Evolutionary conservation across 30 jellyfish, hydroid and myxozoan genomes (phyloP), one percentile per base, ranked within the genome.

Genomic region (Morbakka virulenta): DNA sequence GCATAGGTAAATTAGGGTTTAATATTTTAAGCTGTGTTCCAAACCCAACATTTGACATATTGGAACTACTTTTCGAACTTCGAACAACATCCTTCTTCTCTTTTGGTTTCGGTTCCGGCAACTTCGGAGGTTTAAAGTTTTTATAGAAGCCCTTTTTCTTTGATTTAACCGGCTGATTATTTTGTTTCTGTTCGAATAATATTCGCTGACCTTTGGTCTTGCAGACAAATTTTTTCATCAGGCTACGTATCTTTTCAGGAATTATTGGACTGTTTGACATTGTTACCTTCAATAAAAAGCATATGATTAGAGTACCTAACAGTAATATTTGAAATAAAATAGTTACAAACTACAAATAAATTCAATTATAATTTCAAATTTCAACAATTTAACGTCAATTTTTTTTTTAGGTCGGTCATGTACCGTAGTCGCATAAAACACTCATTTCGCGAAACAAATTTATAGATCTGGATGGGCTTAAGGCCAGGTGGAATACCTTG

Each of bases 261-360:
- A 91, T 80, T 12, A 91, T 80, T 1, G 95, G 95, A 32, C 96
- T 84, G 63, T 80, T 80, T n/a, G 98, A 91, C 96, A 85, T 91
- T 33, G 98, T 85, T 0, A 91, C 98, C 98, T 91, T 27, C 11
- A 52, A 49, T 28, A 20, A 24, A 49, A 35, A 21, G 31, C n/a
- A n/a, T n/a, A n/a, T n/a, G n/a, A n/a, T n/a, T n/a, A n/a, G n/a
- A 47, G 62, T 47, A 47, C 62, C 12, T n/a, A 47, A 47, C n/a
- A 12, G 12, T n/a, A 47, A 47, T n/a, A n/a, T n/a, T 12, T 12
- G 61, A 47, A 47, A 47, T 11, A 47, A 9, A 20, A 47, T 11
- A 47, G 61, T n/a, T n/a, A n/a, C n/a, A n/a, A n/a, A n/a, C n/a
- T n/a, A n/a, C n/a, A n/a, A n/a, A n/a, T n/a, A n/a, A n/a, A n/a